Base-by-base conservation (phyloP, 1,140 invertebrate species). In the Atta colombica region DNA sequence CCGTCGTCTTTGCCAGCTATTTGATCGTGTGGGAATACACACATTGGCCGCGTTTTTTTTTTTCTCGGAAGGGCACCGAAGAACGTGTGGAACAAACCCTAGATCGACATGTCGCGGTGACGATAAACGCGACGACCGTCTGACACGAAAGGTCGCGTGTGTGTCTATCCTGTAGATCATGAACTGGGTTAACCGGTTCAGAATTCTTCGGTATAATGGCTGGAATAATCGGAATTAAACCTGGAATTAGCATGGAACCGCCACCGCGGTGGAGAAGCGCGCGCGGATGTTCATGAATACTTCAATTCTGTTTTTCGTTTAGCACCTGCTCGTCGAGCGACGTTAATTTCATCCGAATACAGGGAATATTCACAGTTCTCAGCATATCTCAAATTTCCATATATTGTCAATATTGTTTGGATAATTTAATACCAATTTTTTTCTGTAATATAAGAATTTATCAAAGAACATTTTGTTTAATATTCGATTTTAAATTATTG, bases 81-180 rank as follows among this genome's bases (percentile, higher is more conserved):
- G 25, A 82, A 69, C 18, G 66, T 14, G 51, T 55, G 16, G 49
- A 65, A 85, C 66, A 53, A 45, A 71, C 31, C 49, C 21, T 31
- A 31, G 35, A 77, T 85, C 49, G 74, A 85, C 45, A 53, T 85
- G 45, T 85, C 82, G 51, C 60, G 68, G 45, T 25, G 39, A 84
- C 55, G 80, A 58, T 85, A 75, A 66, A 80, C 63, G 75, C 61
- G 90, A 94, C 92, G 91, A 89, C 88, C 85, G 71, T 69, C 58
- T 84, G 82, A 75, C 93, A 94, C 93, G 94, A 90, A 88, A 93
- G 71, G 89, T 94, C 91, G 94, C 94, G 93, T 94, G 94, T 94
- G 94, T 86, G 87, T 63, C 77, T 84, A 77, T 90, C 77, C 88
- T 45, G 78, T 65, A 75, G 71, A 69, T 84, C 55, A 77, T 88